These are phyloP conservation scores for Cacatua alba DNA, from an alignment of 2,113 vertebrate genomes.

Conservation along the genomic window DNA sequence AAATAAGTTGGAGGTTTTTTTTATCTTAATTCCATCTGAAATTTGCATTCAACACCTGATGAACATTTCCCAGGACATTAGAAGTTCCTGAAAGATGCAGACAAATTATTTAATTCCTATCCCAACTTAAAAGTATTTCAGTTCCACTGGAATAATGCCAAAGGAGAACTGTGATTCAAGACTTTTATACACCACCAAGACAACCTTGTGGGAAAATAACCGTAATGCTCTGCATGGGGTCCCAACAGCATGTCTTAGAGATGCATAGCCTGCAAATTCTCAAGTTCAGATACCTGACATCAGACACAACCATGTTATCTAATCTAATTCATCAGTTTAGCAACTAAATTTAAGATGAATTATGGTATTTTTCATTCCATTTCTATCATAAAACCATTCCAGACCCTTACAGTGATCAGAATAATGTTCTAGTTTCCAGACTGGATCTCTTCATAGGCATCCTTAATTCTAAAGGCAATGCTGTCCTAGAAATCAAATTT, in stretches of 20 bases:
- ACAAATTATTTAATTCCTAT: background rate
- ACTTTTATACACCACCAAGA: background rate
- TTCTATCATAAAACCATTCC: background rate
- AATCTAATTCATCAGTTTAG: background rate
- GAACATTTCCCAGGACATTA: background rate
- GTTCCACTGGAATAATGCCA: background rate
- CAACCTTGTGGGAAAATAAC: background rate
- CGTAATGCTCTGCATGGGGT: background rate
- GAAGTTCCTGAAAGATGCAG: background rate
- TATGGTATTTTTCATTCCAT: background rate
- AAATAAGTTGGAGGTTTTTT: background rate
- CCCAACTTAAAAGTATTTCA: background rate
- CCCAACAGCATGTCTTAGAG: background rate
- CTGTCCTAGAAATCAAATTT: background rate
- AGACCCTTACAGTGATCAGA: background rate
- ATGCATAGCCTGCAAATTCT: background rate
- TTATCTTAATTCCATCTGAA: background rate
- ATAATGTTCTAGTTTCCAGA: background rate
- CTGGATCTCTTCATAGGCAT: background rate
- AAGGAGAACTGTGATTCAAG: background rate
- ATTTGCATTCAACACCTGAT: background rate
- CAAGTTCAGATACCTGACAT: background rate
- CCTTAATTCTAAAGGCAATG: background rate
- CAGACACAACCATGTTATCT: background rate
- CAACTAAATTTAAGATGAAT: background rate